These are phyloP conservation scores for Arnoldichthys spilopterus DNA, from an alignment of 2,797 vertebrate genomes.

Conservation along the genomic window DNA sequence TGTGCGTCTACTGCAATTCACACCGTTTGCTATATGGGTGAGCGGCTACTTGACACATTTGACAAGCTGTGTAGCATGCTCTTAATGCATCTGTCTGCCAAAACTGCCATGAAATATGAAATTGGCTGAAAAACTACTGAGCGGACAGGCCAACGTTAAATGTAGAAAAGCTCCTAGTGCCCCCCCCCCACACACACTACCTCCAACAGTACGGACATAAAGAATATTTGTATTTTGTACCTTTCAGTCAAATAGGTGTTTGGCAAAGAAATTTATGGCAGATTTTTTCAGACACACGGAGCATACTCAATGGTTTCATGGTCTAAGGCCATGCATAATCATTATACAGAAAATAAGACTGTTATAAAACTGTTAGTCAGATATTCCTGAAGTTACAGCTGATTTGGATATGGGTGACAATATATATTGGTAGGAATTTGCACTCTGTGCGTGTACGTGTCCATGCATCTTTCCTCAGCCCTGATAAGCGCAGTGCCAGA, in stretches of 20 bases:
- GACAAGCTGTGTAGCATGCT: constrained; percentile 13
- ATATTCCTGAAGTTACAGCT: background rate
- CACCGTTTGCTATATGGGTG: constrained; percentile 1
- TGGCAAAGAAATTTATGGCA: background rate
- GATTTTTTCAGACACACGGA: background rate
- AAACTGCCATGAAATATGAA: constrained; percentile 37
- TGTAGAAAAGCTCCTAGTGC: constrained; percentile 13
- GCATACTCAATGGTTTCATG: background rate
- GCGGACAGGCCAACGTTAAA: background rate
- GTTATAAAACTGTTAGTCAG: too few relatives aligned
- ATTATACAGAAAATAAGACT: background rate
- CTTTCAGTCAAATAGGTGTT: constrained; percentile 10
- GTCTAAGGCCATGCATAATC: background rate
- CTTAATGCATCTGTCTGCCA: constrained; percentile 33
- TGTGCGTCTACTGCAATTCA: constrained; percentile 5
- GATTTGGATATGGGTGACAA: too few relatives aligned
- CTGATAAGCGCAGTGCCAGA: background rate
- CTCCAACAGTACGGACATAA: constrained; percentile 3
- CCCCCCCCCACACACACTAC: too few relatives aligned
- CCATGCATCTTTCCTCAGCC: background rate
- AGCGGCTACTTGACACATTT: constrained; percentile 24
- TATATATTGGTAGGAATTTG: background rate
- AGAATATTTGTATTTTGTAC: background rate
- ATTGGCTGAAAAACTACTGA: background rate
- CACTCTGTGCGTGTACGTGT: background rate